Conservation (phyloP, 2,888 invertebrate genomes). For the Theristus sp. region DNA sequence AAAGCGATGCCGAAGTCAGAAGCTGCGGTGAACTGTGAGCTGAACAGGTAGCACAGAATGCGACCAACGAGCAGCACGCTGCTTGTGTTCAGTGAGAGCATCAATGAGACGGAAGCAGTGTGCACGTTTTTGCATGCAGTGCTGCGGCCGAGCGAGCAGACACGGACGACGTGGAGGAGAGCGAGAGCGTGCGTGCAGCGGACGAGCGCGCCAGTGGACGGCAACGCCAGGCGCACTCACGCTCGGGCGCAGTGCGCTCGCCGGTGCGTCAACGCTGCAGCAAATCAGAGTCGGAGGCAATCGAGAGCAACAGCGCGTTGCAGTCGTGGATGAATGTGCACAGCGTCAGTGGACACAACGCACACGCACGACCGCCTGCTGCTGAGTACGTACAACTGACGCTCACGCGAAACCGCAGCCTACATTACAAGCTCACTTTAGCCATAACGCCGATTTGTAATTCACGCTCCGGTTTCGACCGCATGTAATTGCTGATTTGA, state of each 20-base stretch:
- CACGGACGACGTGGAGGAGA: too few species aligned
- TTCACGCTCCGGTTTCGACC: too few species aligned
- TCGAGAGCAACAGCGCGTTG: neutral
- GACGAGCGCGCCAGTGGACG: neutral
- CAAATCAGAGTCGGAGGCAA: conserved; percentile 1
- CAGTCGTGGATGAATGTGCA: neutral
- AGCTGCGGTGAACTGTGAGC: too few species aligned
- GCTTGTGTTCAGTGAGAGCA: neutral
- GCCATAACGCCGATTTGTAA: too few species aligned
- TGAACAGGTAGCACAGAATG: too few species aligned
- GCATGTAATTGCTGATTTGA: too few species aligned
- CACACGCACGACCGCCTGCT: neutral
- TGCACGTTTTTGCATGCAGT: neutral
- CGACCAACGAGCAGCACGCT: too few species aligned
- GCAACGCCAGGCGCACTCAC: neutral
- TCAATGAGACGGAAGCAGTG: neutral
- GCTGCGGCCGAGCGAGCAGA: too few species aligned
- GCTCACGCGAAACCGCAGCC: too few species aligned
- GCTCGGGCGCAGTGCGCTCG: neutral
- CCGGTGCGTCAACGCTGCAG: neutral
- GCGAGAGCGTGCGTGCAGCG: too few species aligned
- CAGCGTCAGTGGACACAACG: neutral
- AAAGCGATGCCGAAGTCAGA: too few species aligned
- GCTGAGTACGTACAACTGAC: neutral
- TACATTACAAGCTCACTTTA: too few species aligned